Evolutionary conservation across 2,888 invertebrate species (phyloP).

Genomic region (Sisyra terminalis): DNA sequence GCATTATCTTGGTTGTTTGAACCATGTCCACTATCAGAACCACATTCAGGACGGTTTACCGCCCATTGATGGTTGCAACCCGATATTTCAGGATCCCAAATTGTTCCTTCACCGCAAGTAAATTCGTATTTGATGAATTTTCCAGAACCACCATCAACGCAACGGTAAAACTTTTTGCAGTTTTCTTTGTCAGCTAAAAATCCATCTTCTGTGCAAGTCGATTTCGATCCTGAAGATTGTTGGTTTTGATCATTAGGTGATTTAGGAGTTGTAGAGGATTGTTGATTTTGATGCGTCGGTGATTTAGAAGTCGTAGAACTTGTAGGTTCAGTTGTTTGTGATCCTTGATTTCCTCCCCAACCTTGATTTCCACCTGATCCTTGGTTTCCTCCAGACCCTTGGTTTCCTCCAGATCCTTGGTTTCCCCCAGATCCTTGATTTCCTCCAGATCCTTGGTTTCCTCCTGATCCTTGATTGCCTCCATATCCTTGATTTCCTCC

Average conservation of each 20-base stretch:
- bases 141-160: conserved; percentile 44
- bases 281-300: conserved; percentile 9
- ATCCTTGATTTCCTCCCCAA: conserved; percentile 6
- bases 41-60: conserved; percentile 20
- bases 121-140: conserved; percentile 40
- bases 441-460: conserved; percentile 8
- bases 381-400: conserved; percentile 9
- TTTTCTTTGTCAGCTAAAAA: conserved; percentile 29
- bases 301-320: conserved; percentile 7
- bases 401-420: conserved; percentile 9
- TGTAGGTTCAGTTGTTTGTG: conserved; percentile 8
- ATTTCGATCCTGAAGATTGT: conserved; percentile 7
- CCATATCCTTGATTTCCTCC: conserved; percentile 9
- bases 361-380: conserved; percentile 8
- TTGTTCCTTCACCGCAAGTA: conserved; percentile 45
- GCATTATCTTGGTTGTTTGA: conserved; percentile 2
- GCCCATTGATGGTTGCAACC: conserved; percentile 42
- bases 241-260: conserved; percentile 5
- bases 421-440: conserved; percentile 8
- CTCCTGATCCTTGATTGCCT: conserved; percentile 7
- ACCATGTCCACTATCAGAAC: not conserved
- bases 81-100: conserved; percentile 47
- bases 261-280: conserved; percentile 8
- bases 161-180: conserved; percentile 60
- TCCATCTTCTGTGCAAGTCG: conserved; percentile 15